Evolutionary conservation across 1,140 invertebrate species (phyloP).

Genomic region (Adelges cooleyi): DNA sequence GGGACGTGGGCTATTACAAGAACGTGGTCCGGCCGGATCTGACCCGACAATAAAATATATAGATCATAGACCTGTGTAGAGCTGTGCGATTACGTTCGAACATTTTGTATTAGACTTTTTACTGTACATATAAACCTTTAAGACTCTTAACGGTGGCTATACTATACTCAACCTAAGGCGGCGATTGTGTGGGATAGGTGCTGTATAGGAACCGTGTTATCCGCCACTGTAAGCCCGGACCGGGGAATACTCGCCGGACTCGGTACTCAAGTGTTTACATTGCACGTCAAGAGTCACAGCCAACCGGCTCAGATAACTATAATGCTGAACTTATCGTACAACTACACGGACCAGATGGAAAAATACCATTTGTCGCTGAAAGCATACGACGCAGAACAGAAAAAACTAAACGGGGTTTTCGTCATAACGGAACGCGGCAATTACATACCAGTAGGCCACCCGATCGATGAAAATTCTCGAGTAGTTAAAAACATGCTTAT

Average conservation of each 20-base stretch:
- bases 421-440: background rate
- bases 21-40: too few relatives aligned
- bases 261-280: background rate
- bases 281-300: background rate
- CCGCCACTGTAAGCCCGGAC: background rate
- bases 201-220: background rate
- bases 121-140: too few relatives aligned
- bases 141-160: too few relatives aligned
- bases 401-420: background rate
- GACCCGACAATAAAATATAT: too few relatives aligned
- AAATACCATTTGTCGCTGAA: background rate
- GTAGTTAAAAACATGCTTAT: background rate
- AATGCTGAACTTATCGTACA: slow-evolving; percentile 1
- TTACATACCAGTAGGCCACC: slow-evolving; percentile 4
- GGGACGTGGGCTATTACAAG: too few relatives aligned
- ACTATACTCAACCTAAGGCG: too few relatives aligned
- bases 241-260: background rate
- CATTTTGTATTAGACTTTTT: too few relatives aligned
- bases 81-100: too few relatives aligned
- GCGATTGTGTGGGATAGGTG: too few relatives aligned
- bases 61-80: too few relatives aligned
- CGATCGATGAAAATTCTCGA: background rate
- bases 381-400: background rate
- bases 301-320: slow-evolving; percentile 5
- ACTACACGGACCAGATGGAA: background rate